Evolutionary conservation across 2,797 vertebrate species (phyloP), one percentile per base, ranked within the genome.

Genomic region (Anabas testudineus): DNA sequence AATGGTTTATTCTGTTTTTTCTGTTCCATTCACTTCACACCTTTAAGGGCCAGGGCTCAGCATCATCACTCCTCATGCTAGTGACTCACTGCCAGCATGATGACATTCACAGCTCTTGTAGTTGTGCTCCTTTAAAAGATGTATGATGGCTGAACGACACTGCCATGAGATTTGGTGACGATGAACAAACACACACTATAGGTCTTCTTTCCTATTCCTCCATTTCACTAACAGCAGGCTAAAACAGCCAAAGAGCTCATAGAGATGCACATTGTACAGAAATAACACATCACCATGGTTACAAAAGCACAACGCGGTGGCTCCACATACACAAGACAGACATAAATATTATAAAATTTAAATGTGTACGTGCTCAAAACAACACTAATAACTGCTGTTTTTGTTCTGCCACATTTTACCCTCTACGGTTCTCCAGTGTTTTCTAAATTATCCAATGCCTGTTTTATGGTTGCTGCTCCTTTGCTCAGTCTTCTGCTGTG

Each of bases 31-130:
- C 79, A 58, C 26, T 83, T 79, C 77, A 76, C 75, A 84, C 85
- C 72, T 78, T 73, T 63, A 73, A 72, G 79, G 84, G 74, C 76
- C 32, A n/a, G 68, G 52, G 71, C 81, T 84, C 82, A 49, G 80
- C 87, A 84, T 90, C 85, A 78, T 84, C 85, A 18, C 81, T 86
- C 79, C 79, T 60, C 75, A 76, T 80, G 80, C 71, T 58, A 82
- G 87, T 91, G 86, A 88, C 87, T 91, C 88, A 92, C 83, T 82
- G 90, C 85, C 77, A 77, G 89, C 86, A 89, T 78, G 90, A 88
- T 93, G 80, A 90, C 87, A 91, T 79, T 91, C 83, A 55, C 83
- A 76, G 78, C 78, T 83, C 83, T 73, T 59, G 58, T 76, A 86
- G 71, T 85, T 80, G 71, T 71, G 67, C 81, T 41, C 41, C 76